These are phyloP conservation scores for Homarus americanus DNA, from an alignment of 1,140 invertebrate genomes.

Conservation along the genomic window DNA sequence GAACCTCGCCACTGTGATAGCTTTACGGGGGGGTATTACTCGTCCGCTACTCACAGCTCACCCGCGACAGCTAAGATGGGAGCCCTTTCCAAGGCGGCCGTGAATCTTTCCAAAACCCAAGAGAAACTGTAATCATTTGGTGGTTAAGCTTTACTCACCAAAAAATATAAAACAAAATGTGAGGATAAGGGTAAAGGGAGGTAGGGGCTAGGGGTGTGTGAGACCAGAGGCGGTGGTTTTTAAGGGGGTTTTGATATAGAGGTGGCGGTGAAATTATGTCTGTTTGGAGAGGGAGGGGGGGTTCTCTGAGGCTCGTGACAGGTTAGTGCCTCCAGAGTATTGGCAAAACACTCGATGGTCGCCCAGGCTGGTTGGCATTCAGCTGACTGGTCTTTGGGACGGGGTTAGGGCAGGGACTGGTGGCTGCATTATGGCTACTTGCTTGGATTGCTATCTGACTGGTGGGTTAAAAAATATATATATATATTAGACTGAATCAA, in stretches of 20 bases:
- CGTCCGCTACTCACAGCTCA: constrained; percentile 67
- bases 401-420: too few relatives aligned
- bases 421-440: too few relatives aligned
- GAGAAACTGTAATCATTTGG: constrained; percentile 68
- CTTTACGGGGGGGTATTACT: constrained; percentile 68
- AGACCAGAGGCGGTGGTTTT: too few relatives aligned
- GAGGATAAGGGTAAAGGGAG: neutral
- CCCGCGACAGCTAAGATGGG: constrained; percentile 62
- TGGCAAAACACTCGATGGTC: too few relatives aligned
- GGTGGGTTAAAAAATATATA: too few relatives aligned
- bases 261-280: neutral
- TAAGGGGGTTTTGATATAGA: too few relatives aligned
- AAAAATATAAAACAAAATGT: constrained; percentile 37
- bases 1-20: constrained; percentile 52
- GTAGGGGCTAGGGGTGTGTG: neutral
- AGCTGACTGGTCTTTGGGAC: too few relatives aligned
- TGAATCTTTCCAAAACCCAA: constrained; percentile 61
- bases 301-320: neutral
- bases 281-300: neutral
- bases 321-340: neutral
- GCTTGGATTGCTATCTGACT: too few relatives aligned
- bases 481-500: too few relatives aligned
- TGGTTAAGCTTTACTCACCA: constrained; percentile 37
- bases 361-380: too few relatives aligned
- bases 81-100: constrained; percentile 42